phyloP scores from a whole-genome alignment of 30 jellyfish, hydroid and myxozoan species.

The Haliclystus octoradiatus region DNA sequence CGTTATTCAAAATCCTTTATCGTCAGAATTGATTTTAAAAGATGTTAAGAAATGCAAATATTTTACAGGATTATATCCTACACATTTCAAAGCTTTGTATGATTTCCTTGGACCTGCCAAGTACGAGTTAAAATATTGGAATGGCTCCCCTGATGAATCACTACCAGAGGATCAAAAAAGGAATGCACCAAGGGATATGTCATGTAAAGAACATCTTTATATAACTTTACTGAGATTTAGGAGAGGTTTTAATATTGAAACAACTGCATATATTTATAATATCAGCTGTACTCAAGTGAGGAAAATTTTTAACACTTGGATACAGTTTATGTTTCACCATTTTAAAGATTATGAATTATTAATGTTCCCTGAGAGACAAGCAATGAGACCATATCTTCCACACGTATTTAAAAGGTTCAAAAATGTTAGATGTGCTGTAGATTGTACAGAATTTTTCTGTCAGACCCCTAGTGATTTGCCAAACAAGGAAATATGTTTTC shows the following conservation, averaged over 20 bases:
- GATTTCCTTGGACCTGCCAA: constrained; percentile 20
- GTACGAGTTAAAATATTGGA: constrained; percentile 13
- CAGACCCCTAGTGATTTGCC: constrained; percentile 39
- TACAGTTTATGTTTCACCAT: constrained; percentile 39
- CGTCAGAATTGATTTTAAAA: background rate
- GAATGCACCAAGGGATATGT: background rate
- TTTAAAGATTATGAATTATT: constrained; percentile 27
- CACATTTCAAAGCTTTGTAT: constrained; percentile 1
- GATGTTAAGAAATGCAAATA: too few relatives aligned
- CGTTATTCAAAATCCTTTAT: too few relatives aligned
- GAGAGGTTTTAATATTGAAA: constrained; percentile 44
- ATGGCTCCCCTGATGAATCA: too few relatives aligned
- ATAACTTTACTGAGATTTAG: constrained; percentile 37
- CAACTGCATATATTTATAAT: constrained; percentile 50
- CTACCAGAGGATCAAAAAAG: background rate
- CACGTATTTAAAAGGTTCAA: constrained; percentile 28
- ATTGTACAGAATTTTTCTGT: constrained; percentile 51
- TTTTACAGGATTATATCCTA: constrained; percentile 24
- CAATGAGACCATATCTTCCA: constrained; percentile 17
- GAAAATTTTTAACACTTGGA: constrained; percentile 56
- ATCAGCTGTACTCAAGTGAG: constrained; percentile 39
- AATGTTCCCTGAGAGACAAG: constrained; percentile 52
- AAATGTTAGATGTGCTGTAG: constrained; percentile 29
- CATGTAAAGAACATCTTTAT: constrained; percentile 38
- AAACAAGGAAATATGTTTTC: constrained; percentile 55